Percentiles rank a stretch among this genome's conserved stretches.
phyloP scores from a whole-genome alignment of 2,113 vertebrate genomes.

The Chloroceryle aenea region DNA sequence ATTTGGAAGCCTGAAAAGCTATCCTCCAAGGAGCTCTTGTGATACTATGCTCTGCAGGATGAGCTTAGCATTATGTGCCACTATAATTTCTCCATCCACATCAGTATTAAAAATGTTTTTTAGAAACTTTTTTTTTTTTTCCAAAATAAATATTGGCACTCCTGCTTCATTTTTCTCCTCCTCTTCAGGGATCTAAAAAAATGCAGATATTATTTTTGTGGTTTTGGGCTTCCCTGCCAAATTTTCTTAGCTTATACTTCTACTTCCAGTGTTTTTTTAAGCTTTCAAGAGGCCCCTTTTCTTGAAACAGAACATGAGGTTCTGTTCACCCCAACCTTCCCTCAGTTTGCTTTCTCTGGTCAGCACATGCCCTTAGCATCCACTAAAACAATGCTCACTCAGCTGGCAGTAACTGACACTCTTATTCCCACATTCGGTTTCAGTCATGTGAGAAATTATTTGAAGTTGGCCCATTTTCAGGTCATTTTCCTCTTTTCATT shows the following conservation, averaged over 20 bases:
- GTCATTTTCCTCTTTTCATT: neutral
- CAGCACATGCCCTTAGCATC: neutral
- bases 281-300: slow-evolving; percentile 57
- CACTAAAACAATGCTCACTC: slow-evolving; percentile 26
- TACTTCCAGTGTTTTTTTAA: slow-evolving; percentile 49
- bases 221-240: slow-evolving; percentile 56
- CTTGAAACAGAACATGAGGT: slow-evolving; percentile 47
- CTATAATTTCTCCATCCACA: slow-evolving; percentile 7
- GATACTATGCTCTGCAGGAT: neutral
- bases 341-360: slow-evolving; percentile 35
- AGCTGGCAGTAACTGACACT: neutral
- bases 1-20: neutral
- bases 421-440: slow-evolving; percentile 22
- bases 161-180: slow-evolving; percentile 41
- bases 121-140: neutral
- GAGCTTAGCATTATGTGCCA: neutral
- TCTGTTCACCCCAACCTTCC: slow-evolving; percentile 25
- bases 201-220: slow-evolving; percentile 72
- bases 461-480: slow-evolving; percentile 20
- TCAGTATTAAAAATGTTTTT: slow-evolving; percentile 1
- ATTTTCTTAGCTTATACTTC: slow-evolving; percentile 39
- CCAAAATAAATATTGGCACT: slow-evolving; percentile 45
- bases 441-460: slow-evolving; percentile 14
- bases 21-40: neutral
- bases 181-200: slow-evolving; percentile 62